Evolutionary conservation across 2,113 vertebrate genomes (phyloP), one percentile per base, ranked within the genome.

Genomic region (Burhinus bistriatus): DNA sequence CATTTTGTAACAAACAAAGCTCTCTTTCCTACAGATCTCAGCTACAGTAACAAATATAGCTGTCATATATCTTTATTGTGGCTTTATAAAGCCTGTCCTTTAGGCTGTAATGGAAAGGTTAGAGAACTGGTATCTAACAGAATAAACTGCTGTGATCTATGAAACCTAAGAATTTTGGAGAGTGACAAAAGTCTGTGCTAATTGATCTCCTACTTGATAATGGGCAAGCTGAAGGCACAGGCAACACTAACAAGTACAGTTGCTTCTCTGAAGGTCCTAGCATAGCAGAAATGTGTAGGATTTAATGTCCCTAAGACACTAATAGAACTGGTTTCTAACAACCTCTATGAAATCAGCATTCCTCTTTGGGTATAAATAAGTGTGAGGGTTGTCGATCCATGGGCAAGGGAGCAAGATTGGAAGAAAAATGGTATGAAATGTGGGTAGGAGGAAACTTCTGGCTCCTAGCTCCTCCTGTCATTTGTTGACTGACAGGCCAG

Each of bases 291-390:
- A 17, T 23, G 18, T 3, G 2, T 8, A 52, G 83, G 15, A 72
- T 69, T 80, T 83, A 42, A 36, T 69, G 49, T 64, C 40, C 23
- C 26, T 61, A 57, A 77, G 49, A 73, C 6, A 11, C 15, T 36
- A 57, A 65, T 14, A 80, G 38, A 64, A 47, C 22, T 54, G 18
- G 3, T 66, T 93, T 71, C 61, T 64, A 57, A 84, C 77, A 93
- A 3, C 2, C 11, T 6, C 15, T 38, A 5, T 23, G 6, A 78
- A 78, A 30, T 49, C n/a, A 47, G 5, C 1, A 0, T 64, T 76
- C 14, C 8, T 85, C 8, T 55, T 36, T 22, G 22, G 17, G 19
- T 70, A 58, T 29, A 69, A 78, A 22, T 42, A 79, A 65, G n/a
- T 2, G 2, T 58, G 30, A 92, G 10, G 13, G 14, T n/a, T 69